These are phyloP conservation scores for Acanthopleura granulata DNA, from an alignment of 2,888 invertebrate species.

Conservation along the genomic window DNA sequence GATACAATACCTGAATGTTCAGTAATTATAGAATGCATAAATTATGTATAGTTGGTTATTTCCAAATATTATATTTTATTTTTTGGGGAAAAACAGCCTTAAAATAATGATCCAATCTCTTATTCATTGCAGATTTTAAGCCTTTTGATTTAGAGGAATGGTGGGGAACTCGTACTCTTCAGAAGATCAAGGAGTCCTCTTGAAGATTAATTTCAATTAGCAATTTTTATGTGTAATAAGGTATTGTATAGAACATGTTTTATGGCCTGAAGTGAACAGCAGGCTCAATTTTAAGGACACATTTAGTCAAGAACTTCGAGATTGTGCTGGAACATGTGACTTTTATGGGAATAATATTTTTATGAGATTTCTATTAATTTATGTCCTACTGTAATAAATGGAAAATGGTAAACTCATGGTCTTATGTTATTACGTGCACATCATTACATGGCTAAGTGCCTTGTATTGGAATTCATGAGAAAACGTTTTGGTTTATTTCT, in stretches of 20 bases:
- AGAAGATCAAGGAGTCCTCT: constrained; percentile 71
- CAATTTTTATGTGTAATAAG: background rate
- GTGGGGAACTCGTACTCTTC: constrained; percentile 89
- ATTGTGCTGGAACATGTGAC: too few relatives aligned
- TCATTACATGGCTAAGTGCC: too few relatives aligned
- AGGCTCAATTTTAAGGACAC: background rate
- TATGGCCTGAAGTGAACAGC: background rate
- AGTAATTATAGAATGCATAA: too few relatives aligned
- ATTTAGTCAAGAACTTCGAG: too few relatives aligned
- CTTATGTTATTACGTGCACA: too few relatives aligned
- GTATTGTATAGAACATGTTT: background rate
- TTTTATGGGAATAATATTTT: constrained; percentile 6
- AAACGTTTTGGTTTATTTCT: too few relatives aligned
- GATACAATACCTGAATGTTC: too few relatives aligned
- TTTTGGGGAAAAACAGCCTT: background rate
- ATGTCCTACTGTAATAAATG: constrained; percentile 8
- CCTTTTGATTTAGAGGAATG: constrained; percentile 91
- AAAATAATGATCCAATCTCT: constrained; percentile 16
- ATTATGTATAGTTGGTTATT: too few relatives aligned
- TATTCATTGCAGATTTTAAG: constrained; percentile 79
- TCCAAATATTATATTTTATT: too few relatives aligned
- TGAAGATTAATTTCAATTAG: background rate
- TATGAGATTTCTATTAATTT: constrained; percentile 19
- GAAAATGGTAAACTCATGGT: background rate
- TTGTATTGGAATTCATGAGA: too few relatives aligned